Evolutionary conservation across 2,113 vertebrate genomes (phyloP), one percentile per base, ranked within the genome.

Genomic region (Chloropsis cyanopogon): DNA sequence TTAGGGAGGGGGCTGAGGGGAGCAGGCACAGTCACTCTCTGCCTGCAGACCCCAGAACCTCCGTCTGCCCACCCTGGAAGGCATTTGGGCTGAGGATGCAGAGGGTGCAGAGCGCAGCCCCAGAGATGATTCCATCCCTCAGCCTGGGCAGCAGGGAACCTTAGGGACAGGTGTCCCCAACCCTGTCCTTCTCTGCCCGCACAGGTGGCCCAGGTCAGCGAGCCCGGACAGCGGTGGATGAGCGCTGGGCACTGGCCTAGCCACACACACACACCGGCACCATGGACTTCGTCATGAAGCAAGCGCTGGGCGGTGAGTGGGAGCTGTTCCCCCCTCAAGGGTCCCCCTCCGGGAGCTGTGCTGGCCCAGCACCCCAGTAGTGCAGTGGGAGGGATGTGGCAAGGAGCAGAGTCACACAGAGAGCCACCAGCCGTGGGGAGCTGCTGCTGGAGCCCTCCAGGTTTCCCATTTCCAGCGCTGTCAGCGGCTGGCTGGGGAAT

Each of bases 251-350:
- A 12, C 71, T 24, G 93, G 93, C 93, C 85, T 96, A 96, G 93
- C 90, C 54, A 3, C 88, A 86, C 90, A 0, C 68, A 21, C 92
- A 80, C 90, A 81, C 71, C 70, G 26, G 90, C 95, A 96, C 92
- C 93, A 97, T 97, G 96, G 96, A 97, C 71, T 97, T 97, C 6
- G 95, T 97, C 92, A 97, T 97, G 96, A 97, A 97, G 92, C 96
- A 97, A 90, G 96, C 96, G 4, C 82, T 97, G 93, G 96, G 96
- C 17, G 96, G 96, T 97, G 82, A 97, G 96, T 96, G 85, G 25
- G 83, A 70, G 61, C 56, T 41, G 23, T 21, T 22, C 10, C 41
- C 39, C 35, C 39, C 21, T 60, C 44, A 19, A 16, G 25, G 12
- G 44, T 44, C 31, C 54, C 50, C 2, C 26, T 57, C 52, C 0